These are phyloP conservation scores for Hypothenemus hampei DNA, from an alignment of 1,140 invertebrate genomes.

Conservation along the genomic window DNA sequence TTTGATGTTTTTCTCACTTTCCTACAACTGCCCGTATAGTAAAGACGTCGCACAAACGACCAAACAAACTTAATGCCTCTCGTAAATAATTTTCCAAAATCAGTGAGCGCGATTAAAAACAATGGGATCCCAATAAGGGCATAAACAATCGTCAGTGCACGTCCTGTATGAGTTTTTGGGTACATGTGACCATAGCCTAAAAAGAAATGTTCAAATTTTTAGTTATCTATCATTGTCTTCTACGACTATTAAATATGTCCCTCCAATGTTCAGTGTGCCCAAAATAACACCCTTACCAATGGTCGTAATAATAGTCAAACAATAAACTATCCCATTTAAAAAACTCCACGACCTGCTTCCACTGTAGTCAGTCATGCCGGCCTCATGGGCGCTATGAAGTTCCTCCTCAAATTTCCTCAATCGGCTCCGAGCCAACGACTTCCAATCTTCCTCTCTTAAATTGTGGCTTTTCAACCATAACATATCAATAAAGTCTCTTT, in stretches of 20 bases:
- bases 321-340: slow-evolving; percentile 87
- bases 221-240: too few relatives aligned
- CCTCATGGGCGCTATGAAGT: slow-evolving; percentile 74
- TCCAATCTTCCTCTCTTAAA: slow-evolving; percentile 82
- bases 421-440: slow-evolving; percentile 71
- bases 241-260: too few relatives aligned
- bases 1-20: slow-evolving; percentile 67
- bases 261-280: background rate
- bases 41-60: slow-evolving; percentile 79
- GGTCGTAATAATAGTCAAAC: slow-evolving; percentile 86
- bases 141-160: slow-evolving; percentile 85
- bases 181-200: slow-evolving; percentile 92
- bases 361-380: slow-evolving; percentile 73
- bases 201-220: too few relatives aligned
- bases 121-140: slow-evolving; percentile 94
- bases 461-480: slow-evolving; percentile 75
- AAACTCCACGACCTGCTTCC: slow-evolving; percentile 87
- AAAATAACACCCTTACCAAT: slow-evolving; percentile 80
- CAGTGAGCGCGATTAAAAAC: slow-evolving; percentile 83
- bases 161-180: slow-evolving; percentile 78
- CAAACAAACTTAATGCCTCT: slow-evolving; percentile 91
- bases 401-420: slow-evolving; percentile 83
- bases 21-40: slow-evolving; percentile 79
- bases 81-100: slow-evolving; percentile 89
- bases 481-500: slow-evolving; percentile 76